Base-by-base conservation (phyloP, 2,888 invertebrate genomes). In the Aquatica leii region DNA sequence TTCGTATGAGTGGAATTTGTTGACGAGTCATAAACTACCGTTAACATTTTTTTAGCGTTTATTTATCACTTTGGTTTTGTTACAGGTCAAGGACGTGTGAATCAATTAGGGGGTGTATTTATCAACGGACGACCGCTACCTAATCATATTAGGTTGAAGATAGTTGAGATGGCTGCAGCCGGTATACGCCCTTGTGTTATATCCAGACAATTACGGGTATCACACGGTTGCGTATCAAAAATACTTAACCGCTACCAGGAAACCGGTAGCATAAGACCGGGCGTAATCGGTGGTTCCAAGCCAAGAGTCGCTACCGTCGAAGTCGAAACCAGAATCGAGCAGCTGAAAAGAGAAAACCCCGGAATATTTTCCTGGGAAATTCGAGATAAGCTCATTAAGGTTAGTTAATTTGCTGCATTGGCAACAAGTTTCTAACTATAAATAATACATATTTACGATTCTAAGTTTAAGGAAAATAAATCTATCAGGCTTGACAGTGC, bases 81-180 rank as follows among this genome's bases (percentile, higher is more conserved):
- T 85, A 2, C 84, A 94, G 97, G 97, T 78, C 96, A 98, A 85
- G 97, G 97, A 69, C 90, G 97, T 67, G 94, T 98, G 75, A 98
- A 98, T 82, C 98, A 98, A 83, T 86, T 98, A 53, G 98, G 98
- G 61, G 98, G 98, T 40, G 96, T 98, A 50, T 98, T 98, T 84
- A 98, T 98, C 82, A 98, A 98, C 82, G 98, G 98, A 0, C 89
- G 98, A 17, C 98, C 98, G 0, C 84, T 98, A 67, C 98, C 98
- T n/a, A 96, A 97, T 81, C 95, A 97, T 82, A 94, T 96, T 74
- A 89, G 98, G 5, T 84, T 95, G 75, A 94, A 95, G 85, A 98
- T 98, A 71, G 95, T 98, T 41, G 95, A 98, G 84, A 91, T 98
- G 93, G 97, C 97, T 0, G 94, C 95, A 1, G 92, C 93, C 0